A percentile compares a stretch with the other conserved stretches of the same genome.
Evolutionary conservation across 2,888 invertebrate species (phyloP).

Genomic region (Frankliniella intonsa): DNA sequence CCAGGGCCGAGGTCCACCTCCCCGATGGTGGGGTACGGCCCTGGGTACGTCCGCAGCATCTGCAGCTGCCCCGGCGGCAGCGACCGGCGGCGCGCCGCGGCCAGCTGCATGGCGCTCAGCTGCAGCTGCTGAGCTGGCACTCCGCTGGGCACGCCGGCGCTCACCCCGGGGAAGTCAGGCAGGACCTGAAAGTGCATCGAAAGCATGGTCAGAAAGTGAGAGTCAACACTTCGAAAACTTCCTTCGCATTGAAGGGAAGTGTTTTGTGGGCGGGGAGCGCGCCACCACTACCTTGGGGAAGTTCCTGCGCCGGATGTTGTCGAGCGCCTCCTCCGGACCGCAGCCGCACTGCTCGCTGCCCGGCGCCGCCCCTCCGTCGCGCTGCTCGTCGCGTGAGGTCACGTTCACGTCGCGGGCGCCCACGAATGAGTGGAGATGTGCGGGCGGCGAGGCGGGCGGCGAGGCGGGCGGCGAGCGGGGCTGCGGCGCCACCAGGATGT

Average conservation of each 20-base stretch:
- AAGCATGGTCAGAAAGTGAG: not conserved
- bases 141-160: slow-evolving; percentile 31
- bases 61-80: slow-evolving; percentile 38
- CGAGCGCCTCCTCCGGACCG: slow-evolving; percentile 65
- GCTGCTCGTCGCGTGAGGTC: slow-evolving; percentile 57
- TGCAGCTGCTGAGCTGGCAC: slow-evolving; percentile 10
- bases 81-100: slow-evolving; percentile 30
- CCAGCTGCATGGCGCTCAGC: slow-evolving; percentile 9
- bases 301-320: slow-evolving; percentile 69
- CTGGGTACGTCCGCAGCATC: slow-evolving; percentile 27
- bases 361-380: not conserved
- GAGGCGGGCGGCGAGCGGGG: not conserved
- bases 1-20: slow-evolving; percentile 35
- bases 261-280: not conserved
- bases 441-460: not conserved
- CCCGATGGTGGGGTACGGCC: slow-evolving; percentile 38
- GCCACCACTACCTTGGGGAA: slow-evolving; percentile 62
- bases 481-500: slow-evolving; percentile 31
- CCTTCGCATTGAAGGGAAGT: too few relatives aligned
- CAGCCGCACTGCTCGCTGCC: slow-evolving; percentile 34
- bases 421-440: slow-evolving; percentile 37
- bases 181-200: slow-evolving; percentile 47
- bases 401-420: slow-evolving; percentile 61
- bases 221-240: too few relatives aligned
- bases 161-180: slow-evolving; percentile 58